Evolutionary conservation across 2,113 vertebrate genomes (phyloP).

Genomic region (Hydrolagus affinis): DNA sequence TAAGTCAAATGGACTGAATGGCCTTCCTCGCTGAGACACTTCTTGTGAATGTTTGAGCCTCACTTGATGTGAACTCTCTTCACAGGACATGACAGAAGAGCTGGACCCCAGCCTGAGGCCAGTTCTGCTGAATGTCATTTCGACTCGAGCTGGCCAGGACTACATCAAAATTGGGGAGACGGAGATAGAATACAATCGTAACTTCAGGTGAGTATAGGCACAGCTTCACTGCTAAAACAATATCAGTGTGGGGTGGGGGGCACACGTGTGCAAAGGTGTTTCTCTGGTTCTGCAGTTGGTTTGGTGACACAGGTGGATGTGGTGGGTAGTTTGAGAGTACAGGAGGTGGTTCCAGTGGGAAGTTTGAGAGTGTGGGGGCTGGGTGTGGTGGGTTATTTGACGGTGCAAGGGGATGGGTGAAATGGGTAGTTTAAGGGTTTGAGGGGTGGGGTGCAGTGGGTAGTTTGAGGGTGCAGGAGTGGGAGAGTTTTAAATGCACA

Average conservation of each 20-base stretch:
- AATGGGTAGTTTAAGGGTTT: no score
- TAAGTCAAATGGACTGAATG: no score
- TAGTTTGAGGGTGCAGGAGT: no score
- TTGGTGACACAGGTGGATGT: background rate
- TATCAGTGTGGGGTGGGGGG: no score
- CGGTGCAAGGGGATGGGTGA: no score
- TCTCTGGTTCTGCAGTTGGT: background rate
- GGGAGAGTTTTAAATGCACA: no score
- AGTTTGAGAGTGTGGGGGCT: background rate
- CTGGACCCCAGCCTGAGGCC: conserved; percentile 46
- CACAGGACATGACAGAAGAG: conserved; percentile 48
- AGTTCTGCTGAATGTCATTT: conserved; percentile 48
- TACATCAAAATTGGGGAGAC: conserved; percentile 44
- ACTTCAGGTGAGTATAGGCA: conserved; percentile 48
- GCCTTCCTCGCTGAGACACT: no score
- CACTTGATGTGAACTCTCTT: background rate
- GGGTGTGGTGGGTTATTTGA: no score
- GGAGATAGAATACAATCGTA: conserved; percentile 50
- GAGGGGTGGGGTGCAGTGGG: background rate
- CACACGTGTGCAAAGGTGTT: background rate
- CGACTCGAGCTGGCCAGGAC: conserved; percentile 41
- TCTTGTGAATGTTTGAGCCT: no score
- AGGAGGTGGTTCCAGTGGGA: background rate
- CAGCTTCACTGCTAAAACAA: no score
- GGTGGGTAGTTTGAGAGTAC: background rate